A percentile compares a stretch with the other conserved stretches of the same genome.
Evolutionary conservation across 1,140 invertebrate species (phyloP).

Genomic region (Drosophila obscura): DNA sequence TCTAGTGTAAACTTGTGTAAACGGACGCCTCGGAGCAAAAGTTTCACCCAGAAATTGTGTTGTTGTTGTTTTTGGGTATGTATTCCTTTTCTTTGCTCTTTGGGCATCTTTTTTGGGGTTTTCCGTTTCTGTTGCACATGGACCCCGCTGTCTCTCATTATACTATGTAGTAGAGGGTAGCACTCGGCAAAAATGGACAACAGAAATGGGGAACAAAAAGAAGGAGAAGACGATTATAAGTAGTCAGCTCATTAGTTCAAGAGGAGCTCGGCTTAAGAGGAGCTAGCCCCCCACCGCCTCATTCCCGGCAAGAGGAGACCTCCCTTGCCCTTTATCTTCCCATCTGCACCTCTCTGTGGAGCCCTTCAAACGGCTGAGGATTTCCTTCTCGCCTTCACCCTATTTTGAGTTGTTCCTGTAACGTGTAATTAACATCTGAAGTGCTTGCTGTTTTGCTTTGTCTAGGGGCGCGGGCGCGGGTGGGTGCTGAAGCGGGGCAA

Average conservation of each 20-base stretch:
- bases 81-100: background rate
- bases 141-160: slow-evolving; percentile 16
- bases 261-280: slow-evolving; percentile 24
- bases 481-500: background rate
- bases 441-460: slow-evolving; percentile 51
- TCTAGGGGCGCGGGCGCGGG: slow-evolving; percentile 4
- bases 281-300: background rate
- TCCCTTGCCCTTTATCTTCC: background rate
- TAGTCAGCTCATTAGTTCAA: slow-evolving; percentile 43
- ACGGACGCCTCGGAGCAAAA: slow-evolving; percentile 20
- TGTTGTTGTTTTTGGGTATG: slow-evolving; percentile 37
- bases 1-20: slow-evolving; percentile 43
- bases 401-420: slow-evolving; percentile 52
- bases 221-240: slow-evolving; percentile 5
- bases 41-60: slow-evolving; percentile 9
- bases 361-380: slow-evolving; percentile 20
- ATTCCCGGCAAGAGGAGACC: background rate
- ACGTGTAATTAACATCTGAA: slow-evolving; percentile 56
- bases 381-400: slow-evolving; percentile 52
- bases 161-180: slow-evolving; percentile 26
- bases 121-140: slow-evolving; percentile 35
- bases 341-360: background rate
- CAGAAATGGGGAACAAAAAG: slow-evolving; percentile 2
- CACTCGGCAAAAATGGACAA: slow-evolving; percentile 31
- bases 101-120: slow-evolving; percentile 36